Base-by-base conservation (phyloP, 2,113 vertebrate species). In the Plecturocebus donacophilus region DNA sequence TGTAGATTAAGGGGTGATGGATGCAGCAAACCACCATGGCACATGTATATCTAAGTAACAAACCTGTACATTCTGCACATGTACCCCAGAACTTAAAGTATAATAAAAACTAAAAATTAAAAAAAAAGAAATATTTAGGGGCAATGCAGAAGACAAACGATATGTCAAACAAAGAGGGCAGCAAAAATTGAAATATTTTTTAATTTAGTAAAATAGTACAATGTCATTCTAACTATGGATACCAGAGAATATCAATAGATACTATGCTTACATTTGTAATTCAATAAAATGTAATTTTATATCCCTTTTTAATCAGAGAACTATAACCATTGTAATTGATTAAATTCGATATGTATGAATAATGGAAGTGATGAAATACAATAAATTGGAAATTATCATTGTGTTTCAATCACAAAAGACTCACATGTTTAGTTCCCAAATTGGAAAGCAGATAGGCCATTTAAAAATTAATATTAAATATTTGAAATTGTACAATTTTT, bases 281-380 rank as follows among this genome's bases (percentile, higher is more conserved):
- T 90, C n/a, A 90, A 54, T 58, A 87, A 85, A 97, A 96, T 79
- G 52, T 85, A 96, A 97, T 96, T 97, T 97, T 97, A 82, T 97
- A 89, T 32, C 30, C 54, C 68, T 97, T 97, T 90, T 58, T 71
- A 96, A 96, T 97, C 93, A 97, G 42, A 98, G 97, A 98, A 95
- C 75, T 97, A 77, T 96, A 97, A 97, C 92, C 91, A 76, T 52
- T 97, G 88, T 98, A 87, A 97, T 0, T 21, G 95, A 98, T 98
- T 94, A 12, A 32, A 96, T 97, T 97, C 42, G 54, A 97, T 97
- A 95, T 56, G 16, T 89, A 32, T 58, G 54, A 95, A 68, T 96
- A 98, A 98, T 97, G 71, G 97, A 97, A 94, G 93, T 96, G 54
- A 92, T 97, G 61, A 97, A 96, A 96, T 70, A 92, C 64, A 97